Conservation (phyloP, 30 jellyfish, hydroid and myxozoan species). For the Phacellophora camtschatica region DNA sequence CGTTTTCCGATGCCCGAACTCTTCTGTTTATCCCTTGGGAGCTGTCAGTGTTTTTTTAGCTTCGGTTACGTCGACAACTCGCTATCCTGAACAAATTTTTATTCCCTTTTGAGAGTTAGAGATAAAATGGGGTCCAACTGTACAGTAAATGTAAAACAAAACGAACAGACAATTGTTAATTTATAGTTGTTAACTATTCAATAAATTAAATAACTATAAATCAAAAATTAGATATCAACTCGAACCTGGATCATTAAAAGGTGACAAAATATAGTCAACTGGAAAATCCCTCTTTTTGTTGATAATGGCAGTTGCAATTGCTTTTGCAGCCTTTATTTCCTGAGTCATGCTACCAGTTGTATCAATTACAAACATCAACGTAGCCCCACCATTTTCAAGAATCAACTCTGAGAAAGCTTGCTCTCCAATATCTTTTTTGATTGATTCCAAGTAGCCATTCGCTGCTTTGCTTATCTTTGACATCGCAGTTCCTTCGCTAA, state of each 20-base stretch:
- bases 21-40: too few species aligned
- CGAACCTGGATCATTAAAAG: constrained; percentile 81
- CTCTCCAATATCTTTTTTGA: constrained; percentile 57
- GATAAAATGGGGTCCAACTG: too few species aligned
- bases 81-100: too few species aligned
- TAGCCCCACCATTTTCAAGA: constrained; percentile 65
- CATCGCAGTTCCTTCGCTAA: constrained; percentile 53
- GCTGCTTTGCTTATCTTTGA: constrained; percentile 56
- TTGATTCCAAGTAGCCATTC: constrained; percentile 30
- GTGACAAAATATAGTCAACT: constrained; percentile 79
- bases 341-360: constrained; percentile 71
- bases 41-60: too few species aligned
- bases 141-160: too few species aligned
- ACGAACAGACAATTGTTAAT: too few species aligned
- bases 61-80: too few species aligned
- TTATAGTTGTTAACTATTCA: too few species aligned
- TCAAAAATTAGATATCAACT: not conserved
- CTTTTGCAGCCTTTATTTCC: constrained; percentile 73
- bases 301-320: constrained; percentile 60
- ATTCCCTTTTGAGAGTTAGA: too few species aligned
- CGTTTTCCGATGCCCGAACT: too few species aligned
- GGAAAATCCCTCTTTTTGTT: constrained; percentile 56
- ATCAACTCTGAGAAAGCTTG: constrained; percentile 31
- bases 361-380: constrained; percentile 75
- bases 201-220: too few species aligned